Conservation (phyloP, 2,113 vertebrate species). For the Ochotona curzoniae region DNA sequence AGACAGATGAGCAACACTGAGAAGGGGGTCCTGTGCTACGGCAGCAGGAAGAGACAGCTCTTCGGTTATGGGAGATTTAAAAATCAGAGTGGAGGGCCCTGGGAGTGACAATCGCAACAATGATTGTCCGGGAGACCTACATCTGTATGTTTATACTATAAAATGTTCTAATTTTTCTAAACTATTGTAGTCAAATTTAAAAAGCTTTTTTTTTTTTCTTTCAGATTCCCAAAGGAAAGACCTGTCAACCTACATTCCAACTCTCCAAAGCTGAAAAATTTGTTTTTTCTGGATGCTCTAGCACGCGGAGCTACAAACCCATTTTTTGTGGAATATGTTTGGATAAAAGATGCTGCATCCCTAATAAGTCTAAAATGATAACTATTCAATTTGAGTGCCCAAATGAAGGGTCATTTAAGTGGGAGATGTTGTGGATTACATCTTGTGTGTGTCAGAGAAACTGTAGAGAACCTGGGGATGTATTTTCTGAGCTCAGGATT, state of each 20-base stretch:
- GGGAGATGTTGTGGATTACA: slow-evolving; percentile 98
- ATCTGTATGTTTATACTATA: not conserved
- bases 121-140: not conserved
- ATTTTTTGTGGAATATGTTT: slow-evolving; percentile 94
- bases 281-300: slow-evolving; percentile 92
- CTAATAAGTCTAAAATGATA: slow-evolving; percentile 92
- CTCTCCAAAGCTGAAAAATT: slow-evolving; percentile 91
- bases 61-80: not conserved
- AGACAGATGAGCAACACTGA: not conserved
- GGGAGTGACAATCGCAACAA: not conserved
- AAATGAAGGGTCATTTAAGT: slow-evolving; percentile 88
- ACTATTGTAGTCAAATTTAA: slow-evolving; percentile 36
- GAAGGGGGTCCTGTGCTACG: not conserved
- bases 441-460: slow-evolving; percentile 95
- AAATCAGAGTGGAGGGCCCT: not conserved
- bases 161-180: slow-evolving; percentile 5
- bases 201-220: slow-evolving; percentile 69
- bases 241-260: slow-evolving; percentile 92
- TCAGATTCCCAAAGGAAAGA: slow-evolving; percentile 93
- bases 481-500: slow-evolving; percentile 93
- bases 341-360: slow-evolving; percentile 94
- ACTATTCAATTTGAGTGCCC: slow-evolving; percentile 93
- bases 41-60: not conserved
- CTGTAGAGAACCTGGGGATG: slow-evolving; percentile 90
- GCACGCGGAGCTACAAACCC: slow-evolving; percentile 90